phyloP scores from a whole-genome alignment of 2,888 invertebrate genomes.

The Andricus curvator region DNA sequence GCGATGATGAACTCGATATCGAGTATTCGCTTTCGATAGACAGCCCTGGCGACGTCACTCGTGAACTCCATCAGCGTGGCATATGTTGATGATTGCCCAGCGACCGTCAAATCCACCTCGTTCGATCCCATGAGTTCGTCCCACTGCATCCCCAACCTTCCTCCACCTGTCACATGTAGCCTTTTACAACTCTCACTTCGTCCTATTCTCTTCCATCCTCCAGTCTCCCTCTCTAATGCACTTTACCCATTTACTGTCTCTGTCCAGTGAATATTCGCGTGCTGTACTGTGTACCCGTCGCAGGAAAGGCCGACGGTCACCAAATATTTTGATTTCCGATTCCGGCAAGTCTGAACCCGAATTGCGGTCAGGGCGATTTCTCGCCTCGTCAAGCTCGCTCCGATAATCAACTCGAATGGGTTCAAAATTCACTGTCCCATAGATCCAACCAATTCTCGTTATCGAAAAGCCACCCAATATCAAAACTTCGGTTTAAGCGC shows the following conservation, averaged over 20 bases:
- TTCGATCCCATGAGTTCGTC: conserved; percentile 31
- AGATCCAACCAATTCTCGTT: conserved; percentile 16
- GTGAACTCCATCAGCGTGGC: conserved; percentile 49
- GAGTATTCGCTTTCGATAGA: conserved; percentile 67
- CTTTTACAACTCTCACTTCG: conserved; percentile 39
- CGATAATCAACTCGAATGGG: conserved; percentile 49
- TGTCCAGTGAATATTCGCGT: not conserved
- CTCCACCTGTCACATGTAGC: not conserved
- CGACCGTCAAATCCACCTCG: conserved; percentile 43
- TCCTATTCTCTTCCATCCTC: conserved; percentile 34
- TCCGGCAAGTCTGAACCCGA: conserved; percentile 14
- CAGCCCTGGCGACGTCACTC: conserved; percentile 46
- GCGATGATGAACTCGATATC: conserved; percentile 62
- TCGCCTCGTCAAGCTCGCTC: conserved; percentile 25
- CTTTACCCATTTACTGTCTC: conserved; percentile 17
- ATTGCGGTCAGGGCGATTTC: conserved; percentile 32
- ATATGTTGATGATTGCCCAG: conserved; percentile 52
- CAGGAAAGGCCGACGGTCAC: conserved; percentile 36
- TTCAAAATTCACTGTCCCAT: conserved; percentile 26
- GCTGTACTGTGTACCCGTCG: not conserved
- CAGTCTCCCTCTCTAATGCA: not conserved
- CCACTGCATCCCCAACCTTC: not conserved
- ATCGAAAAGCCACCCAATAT: conserved; percentile 5
- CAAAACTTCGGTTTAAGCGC: conserved; percentile 5
- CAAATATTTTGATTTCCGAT: conserved; percentile 33